phyloP scores from a whole-genome alignment of 2,797 vertebrate genomes.

The Poecilia wingei region DNA sequence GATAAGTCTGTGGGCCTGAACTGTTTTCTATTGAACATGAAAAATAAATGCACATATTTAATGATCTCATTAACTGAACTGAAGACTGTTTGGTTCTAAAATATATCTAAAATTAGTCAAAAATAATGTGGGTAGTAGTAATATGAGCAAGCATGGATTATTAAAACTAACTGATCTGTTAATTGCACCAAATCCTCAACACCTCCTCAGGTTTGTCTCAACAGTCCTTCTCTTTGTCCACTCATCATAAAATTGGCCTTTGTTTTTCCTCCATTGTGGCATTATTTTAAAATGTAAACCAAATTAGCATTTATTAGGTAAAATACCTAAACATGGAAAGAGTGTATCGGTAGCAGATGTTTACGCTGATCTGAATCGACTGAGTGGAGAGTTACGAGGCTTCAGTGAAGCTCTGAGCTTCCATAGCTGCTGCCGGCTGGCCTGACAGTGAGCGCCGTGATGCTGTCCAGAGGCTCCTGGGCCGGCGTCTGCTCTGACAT shows the following conservation, averaged over 20 bases:
- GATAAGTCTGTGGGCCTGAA: background rate
- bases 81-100: background rate
- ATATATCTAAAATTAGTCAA: background rate
- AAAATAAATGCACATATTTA: background rate
- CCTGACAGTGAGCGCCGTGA: constrained; percentile 81
- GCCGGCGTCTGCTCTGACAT: constrained; percentile 87
- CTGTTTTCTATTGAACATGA: background rate
- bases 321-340: background rate
- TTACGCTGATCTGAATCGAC: background rate
- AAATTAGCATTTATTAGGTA: background rate
- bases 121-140: background rate
- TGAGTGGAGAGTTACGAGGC: background rate
- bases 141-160: background rate
- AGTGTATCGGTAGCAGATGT: background rate
- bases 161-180: background rate
- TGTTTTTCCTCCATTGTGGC: background rate
- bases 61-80: background rate
- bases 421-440: constrained; percentile 23
- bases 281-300: background rate
- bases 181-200: background rate
- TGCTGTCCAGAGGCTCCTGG: constrained; percentile 85
- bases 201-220: background rate
- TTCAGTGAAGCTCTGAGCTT: background rate
- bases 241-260: background rate
- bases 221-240: background rate